Evolutionary conservation across 2,113 vertebrate species (phyloP).

Genomic region (Nannospalax galili): DNA sequence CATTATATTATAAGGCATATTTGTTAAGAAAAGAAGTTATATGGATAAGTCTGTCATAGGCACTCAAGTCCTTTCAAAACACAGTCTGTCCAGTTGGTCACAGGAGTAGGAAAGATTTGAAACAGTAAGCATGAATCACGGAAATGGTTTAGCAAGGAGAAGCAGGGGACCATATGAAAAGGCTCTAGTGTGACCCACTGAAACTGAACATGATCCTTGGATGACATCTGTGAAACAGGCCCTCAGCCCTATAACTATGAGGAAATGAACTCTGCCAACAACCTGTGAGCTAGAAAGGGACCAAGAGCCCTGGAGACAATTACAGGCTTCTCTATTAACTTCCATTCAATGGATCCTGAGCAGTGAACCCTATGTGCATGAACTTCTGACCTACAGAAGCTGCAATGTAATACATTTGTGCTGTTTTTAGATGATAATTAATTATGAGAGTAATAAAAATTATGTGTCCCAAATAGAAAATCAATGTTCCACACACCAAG

Average conservation of each 20-base stretch:
- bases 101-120: not conserved
- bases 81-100: not conserved
- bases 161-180: not conserved
- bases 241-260: not conserved
- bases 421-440: not conserved
- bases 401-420: not conserved
- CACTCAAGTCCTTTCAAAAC: not conserved
- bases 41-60: not conserved
- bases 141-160: not conserved
- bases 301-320: not conserved
- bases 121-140: not conserved
- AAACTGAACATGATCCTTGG: not conserved
- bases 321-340: not conserved
- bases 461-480: not conserved
- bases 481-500: not conserved
- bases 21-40: not conserved
- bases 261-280: not conserved
- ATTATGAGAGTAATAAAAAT: constrained; percentile 23
- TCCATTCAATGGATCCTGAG: not conserved
- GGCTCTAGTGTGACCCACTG: not conserved
- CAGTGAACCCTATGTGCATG: not conserved
- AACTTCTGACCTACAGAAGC: not conserved
- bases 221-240: not conserved
- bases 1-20: not conserved
- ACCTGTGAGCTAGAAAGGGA: not conserved